These are phyloP conservation scores for Macrobrachium nipponense DNA, from an alignment of 1,140 invertebrate genomes.

Conservation along the genomic window DNA sequence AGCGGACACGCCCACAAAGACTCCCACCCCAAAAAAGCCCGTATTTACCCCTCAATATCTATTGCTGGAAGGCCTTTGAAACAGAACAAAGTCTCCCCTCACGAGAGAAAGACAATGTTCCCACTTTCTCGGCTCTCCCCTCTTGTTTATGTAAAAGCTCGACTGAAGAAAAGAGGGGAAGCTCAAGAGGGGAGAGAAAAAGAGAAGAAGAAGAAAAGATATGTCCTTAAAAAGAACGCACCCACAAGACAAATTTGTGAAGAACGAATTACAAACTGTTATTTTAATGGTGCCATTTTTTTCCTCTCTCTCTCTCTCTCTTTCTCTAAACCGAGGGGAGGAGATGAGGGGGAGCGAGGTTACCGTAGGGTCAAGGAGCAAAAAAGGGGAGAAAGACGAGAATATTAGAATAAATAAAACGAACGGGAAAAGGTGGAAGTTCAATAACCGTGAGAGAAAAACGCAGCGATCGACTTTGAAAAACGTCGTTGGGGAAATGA, in stretches of 20 bases:
- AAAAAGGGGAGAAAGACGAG: slow-evolving; percentile 1
- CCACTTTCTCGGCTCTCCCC: no score
- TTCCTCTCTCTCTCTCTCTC: neutral
- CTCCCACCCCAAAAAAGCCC: no score
- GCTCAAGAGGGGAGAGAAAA: neutral
- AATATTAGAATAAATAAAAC: neutral
- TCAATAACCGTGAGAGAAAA: no score
- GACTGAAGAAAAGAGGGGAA: neutral
- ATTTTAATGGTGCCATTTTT: slow-evolving; percentile 17
- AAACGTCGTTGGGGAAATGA: neutral
- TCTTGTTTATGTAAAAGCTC: no score
- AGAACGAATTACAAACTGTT: slow-evolving; percentile 17
- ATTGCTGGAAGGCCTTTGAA: no score
- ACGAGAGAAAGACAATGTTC: no score
- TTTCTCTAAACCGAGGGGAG: neutral
- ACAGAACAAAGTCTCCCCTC: no score
- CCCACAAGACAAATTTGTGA: slow-evolving; percentile 11
- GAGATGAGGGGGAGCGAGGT: neutral
- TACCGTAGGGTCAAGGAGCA: slow-evolving; percentile 5
- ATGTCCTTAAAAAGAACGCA: neutral
- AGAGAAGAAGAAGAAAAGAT: neutral
- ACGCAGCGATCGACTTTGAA: no score
- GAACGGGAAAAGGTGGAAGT: neutral
- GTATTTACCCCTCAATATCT: no score
- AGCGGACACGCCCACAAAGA: no score